Conservation (phyloP, 2,113 vertebrate species). For the Mesocricetus auratus region DNA sequence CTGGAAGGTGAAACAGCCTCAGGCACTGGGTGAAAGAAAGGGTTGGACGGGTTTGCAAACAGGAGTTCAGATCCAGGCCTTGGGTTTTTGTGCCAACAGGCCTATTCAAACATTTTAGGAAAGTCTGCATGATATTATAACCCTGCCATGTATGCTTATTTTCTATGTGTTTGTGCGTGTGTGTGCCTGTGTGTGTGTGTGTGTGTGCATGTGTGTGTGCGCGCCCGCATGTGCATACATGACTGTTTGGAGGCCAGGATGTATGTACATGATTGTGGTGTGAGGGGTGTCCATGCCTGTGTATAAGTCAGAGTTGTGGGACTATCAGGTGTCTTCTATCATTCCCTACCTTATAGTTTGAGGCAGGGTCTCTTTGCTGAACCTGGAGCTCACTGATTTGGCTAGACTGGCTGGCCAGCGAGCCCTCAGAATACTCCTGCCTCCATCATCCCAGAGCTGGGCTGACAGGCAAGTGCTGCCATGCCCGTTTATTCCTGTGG, state of each 20-base stretch:
- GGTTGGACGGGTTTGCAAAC: background rate
- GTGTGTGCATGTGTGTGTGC: background rate
- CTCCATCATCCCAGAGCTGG: background rate
- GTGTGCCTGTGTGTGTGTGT: background rate
- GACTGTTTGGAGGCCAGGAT: background rate
- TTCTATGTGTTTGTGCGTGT: background rate
- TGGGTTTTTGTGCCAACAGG: background rate
- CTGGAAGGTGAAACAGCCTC: background rate
- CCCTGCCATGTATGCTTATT: background rate
- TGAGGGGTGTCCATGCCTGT: background rate
- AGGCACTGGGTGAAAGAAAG: background rate
- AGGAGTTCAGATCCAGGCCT: background rate
- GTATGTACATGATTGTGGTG: background rate
- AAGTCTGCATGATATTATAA: background rate
- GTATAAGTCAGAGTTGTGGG: background rate
- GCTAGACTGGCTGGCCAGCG: background rate
- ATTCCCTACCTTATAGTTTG: background rate
- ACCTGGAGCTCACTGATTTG: background rate
- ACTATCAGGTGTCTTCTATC: too few relatives aligned
- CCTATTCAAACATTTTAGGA: conserved; percentile 10
- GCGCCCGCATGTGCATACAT: fast-evolving
- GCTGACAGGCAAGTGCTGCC: background rate
- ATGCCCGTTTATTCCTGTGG: too few relatives aligned
- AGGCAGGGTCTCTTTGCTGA: background rate
- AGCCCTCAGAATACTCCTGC: background rate